Evolutionary conservation across 2,113 vertebrate species (phyloP), one percentile per base, ranked within the genome.

Genomic region (Microtus ochrogaster): DNA sequence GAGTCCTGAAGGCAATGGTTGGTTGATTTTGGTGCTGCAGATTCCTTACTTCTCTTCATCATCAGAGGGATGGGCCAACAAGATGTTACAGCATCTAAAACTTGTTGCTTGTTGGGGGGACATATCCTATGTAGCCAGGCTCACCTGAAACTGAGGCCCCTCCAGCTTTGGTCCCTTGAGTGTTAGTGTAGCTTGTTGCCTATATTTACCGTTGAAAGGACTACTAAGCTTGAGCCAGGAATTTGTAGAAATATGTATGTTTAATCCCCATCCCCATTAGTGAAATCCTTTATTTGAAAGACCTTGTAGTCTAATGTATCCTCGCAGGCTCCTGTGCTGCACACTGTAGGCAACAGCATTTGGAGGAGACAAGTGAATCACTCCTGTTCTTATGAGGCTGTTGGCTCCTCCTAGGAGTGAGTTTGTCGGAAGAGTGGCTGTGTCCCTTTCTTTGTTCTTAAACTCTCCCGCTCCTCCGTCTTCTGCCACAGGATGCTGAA

Each of bases 41-140:
- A n/a, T 39, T 70, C n/a, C 24, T 86, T 47, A 52, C 33, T 94
- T 86, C 68, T 91, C n/a, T 83, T 39, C 78, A 82, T 55, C 92
- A 79, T 61, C 5, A 41, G 84, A 39, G 58, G 30, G 26, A 82
- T 70, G 30, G 7, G 74, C 30, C 55, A 47, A 58, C 52, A 44
- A 70, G 21, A 66, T 30, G 7, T 65, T 24, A 7, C 58, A 65
- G 26, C 33, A 78, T n/a, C 19, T 30, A 74, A 76, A 58, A 28
- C 7, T 74, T 61, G 16, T 39, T 63, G n/a, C 24, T 41, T 63
- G 55, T 49, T 78, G 36, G 39, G 55, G 7, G 52, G 9, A 65
- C 14, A 63, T 41, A 3, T 84, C 22, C 63, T 41, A 30, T 28
- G 24, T 65, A 30, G 82, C 26, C 16, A 85, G 61, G 39, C 16